A percentile compares a stretch with the other conserved stretches of the same genome.
Evolutionary conservation across 2,113 vertebrate genomes (phyloP).

Genomic region (Paracanthobrama guichenoti): DNA sequence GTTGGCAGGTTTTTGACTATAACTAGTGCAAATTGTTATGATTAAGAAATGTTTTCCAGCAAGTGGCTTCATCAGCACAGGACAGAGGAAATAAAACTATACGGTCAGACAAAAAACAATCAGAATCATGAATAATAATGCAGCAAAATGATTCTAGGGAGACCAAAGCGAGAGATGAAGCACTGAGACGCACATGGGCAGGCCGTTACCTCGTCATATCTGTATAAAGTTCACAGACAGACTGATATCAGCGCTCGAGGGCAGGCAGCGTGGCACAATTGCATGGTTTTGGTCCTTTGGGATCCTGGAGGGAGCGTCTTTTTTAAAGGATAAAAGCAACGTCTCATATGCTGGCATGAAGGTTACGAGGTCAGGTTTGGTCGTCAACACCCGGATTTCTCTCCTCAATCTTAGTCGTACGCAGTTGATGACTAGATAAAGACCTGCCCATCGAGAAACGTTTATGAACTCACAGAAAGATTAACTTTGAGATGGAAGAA

Average conservation of each 20-base stretch:
- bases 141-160: not conserved
- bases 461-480: conserved; percentile 27
- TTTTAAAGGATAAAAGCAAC: conserved; percentile 58
- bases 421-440: not conserved
- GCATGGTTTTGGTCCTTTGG: conserved; percentile 58
- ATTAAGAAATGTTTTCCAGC: conserved; percentile 24
- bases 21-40: conserved; percentile 51
- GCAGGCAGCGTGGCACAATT: conserved; percentile 55
- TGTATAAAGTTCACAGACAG: not conserved
- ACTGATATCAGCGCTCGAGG: not conserved
- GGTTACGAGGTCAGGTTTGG: conserved; percentile 53
- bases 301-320: conserved; percentile 52
- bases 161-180: not conserved
- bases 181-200: conserved; percentile 10
- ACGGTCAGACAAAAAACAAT: not conserved
- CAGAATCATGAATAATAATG: conserved; percentile 12
- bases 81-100: not conserved
- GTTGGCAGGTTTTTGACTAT: conserved; percentile 35
- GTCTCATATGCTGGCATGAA: conserved; percentile 42
- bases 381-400: conserved; percentile 60
- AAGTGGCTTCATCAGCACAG: not conserved
- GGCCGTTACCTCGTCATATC: conserved; percentile 22
- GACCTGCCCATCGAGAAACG: conserved; percentile 34
- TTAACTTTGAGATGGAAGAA: conserved; percentile 45
- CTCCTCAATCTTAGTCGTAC: conserved; percentile 23